A percentile compares a stretch with the other conserved stretches of the same genome.
These are phyloP conservation scores for Podarcis muralis DNA, from an alignment of 2,113 vertebrate species.

Conservation along the genomic window DNA sequence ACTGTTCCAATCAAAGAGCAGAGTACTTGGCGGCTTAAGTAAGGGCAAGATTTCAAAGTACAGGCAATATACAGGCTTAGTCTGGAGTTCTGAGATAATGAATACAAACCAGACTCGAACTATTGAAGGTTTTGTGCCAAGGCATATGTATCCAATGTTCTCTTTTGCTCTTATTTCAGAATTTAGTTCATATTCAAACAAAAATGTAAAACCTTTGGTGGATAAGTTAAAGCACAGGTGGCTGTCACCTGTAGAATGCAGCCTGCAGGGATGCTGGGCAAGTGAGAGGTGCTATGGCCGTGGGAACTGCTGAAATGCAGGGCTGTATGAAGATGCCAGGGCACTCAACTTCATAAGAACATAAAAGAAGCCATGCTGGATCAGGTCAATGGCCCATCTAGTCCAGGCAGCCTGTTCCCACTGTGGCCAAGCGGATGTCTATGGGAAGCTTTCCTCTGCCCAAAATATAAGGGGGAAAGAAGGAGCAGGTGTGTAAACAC, in stretches of 20 bases:
- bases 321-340: rapidly evolving
- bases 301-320: neutral
- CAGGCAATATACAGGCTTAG: conserved; percentile 4
- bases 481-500: neutral
- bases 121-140: conserved; percentile 25
- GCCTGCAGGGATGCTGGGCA: neutral
- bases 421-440: too few species aligned
- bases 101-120: neutral
- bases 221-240: conserved; percentile 12
- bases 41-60: conserved; percentile 1
- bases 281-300: neutral
- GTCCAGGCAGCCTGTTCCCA: too few species aligned
- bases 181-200: conserved; percentile 1
- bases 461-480: too few species aligned
- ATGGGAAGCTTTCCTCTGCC: too few species aligned
- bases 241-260: neutral
- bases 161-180: conserved; percentile 30
- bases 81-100: conserved; percentile 9
- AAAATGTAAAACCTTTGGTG: neutral
- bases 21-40: rapidly evolving
- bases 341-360: neutral
- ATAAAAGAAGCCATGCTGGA: too few species aligned
- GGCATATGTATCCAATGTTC: conserved; percentile 1
- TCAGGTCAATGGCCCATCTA: too few species aligned
- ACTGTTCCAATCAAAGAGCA: neutral